Percentiles rank a stretch among this genome's conserved stretches.
Conservation (phyloP, 2,113 vertebrate genomes). For the Apeltes quadracus region DNA sequence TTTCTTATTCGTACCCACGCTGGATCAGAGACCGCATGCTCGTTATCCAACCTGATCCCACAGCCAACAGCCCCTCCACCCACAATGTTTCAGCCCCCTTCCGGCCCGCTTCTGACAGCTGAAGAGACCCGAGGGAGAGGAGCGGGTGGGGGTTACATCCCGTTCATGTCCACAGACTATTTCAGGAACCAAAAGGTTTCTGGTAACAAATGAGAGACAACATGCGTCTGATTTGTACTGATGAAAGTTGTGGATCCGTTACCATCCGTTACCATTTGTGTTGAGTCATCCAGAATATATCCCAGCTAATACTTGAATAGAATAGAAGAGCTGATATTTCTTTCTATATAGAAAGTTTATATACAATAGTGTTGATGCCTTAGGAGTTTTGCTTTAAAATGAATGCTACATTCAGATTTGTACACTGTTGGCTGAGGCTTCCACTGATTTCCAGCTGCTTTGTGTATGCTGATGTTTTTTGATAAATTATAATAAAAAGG, state of each 20-base stretch:
- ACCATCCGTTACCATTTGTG: conserved; percentile 5
- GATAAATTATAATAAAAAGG: neutral
- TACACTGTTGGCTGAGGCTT: neutral
- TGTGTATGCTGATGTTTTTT: neutral
- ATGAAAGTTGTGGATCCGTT: neutral
- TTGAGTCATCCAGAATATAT: conserved; percentile 28
- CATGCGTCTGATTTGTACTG: neutral
- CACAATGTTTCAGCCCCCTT: conserved; percentile 34
- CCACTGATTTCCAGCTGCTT: neutral
- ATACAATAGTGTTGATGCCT: neutral
- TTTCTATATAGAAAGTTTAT: neutral
- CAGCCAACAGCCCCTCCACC: conserved; percentile 19
- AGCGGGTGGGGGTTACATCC: conserved; percentile 51
- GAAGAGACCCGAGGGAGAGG: conserved; percentile 49
- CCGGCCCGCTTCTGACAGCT: conserved; percentile 61
- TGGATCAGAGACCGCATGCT: conserved; percentile 42
- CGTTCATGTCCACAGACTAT: conserved; percentile 64
- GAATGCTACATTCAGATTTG: neutral
- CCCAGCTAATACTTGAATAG: neutral
- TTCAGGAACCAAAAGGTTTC: conserved; percentile 70
- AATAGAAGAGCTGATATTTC: neutral
- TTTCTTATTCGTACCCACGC: conserved; percentile 31
- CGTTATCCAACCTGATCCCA: conserved; percentile 57
- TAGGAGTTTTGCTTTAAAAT: neutral
- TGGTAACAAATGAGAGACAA: conserved; percentile 67